Base-by-base conservation (phyloP, 2,113 vertebrate species). In the Dipodomys stephensi region DNA sequence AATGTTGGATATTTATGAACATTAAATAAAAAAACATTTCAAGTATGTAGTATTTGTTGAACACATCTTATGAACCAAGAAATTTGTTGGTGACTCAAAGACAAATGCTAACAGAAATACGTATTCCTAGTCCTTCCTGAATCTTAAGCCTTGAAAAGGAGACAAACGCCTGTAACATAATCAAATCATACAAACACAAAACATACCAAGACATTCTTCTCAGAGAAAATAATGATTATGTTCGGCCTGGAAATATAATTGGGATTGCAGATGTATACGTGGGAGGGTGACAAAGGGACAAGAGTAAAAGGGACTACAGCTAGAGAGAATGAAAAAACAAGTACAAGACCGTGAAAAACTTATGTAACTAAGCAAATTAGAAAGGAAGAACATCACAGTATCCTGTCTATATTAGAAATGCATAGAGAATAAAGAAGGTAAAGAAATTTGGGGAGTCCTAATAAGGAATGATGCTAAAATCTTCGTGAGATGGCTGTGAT, bases 1-100 rank as follows among this genome's bases (percentile, higher is more conserved):
- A 88, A 96, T 92, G 39, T 53, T 93, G 53, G 12, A 62, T 83
- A 90, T 94, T 92, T 95, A 86, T 92, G 83, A 90, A 92, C 88
- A 67, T 74, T 92, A 91, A 94, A 62, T 91, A 39, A 39, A 49
- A 92, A 89, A 72, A 87, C 92, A 79, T 79, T 96, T 83, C 53
- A 85, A 79, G 35, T 87, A 72, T 85, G 13, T 68, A 84, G 12
- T 81, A 83, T 94, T 78, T 93, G 44, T 23, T 73, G 35, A 86
- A 7, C 86, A 46, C n/a, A 3, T 93, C 64, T 23, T 91, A 25
- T 80, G 25, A 93, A 65, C 67, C 53, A 92, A 67, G 35, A 83
- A 90, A 77, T 88, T 88, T 80, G 32, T 64, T 95, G 57, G 22
- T 62, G 27, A 96, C 46, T 93, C n/a, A 85, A 77, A 92, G 65